Conservation (phyloP, 1,140 invertebrate species). For the Caligus rogercresseyi region DNA sequence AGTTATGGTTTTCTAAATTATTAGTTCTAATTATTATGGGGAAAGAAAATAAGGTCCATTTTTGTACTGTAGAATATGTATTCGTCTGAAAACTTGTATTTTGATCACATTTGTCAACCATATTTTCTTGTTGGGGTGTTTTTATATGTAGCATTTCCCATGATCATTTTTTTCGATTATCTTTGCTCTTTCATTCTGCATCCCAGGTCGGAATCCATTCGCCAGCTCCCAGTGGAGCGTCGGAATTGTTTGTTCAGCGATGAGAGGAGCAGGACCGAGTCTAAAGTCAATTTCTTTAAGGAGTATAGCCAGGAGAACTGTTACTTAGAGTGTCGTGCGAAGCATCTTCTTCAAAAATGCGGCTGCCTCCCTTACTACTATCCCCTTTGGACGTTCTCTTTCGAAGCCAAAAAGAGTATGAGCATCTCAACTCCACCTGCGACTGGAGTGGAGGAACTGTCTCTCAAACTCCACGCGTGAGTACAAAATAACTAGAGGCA, state of each 20-base stretch:
- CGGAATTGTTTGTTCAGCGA: slow-evolving; percentile 20
- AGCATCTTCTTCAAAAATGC: slow-evolving; percentile 19
- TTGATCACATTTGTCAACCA: too few species aligned
- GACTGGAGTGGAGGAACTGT: slow-evolving; percentile 19
- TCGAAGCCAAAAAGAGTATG: slow-evolving; percentile 6
- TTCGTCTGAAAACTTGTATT: too few species aligned
- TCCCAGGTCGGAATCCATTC: slow-evolving; percentile 8
- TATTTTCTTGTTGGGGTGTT: too few species aligned
- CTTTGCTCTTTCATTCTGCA: too few species aligned
- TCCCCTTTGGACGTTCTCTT: slow-evolving; percentile 15
- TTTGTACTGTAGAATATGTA: too few species aligned
- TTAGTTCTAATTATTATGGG: too few species aligned
- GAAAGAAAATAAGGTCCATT: too few species aligned
- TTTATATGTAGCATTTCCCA: too few species aligned
- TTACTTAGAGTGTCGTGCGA: slow-evolving; percentile 18
- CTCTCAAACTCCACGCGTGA: slow-evolving; percentile 22
- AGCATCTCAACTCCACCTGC: slow-evolving; percentile 15
- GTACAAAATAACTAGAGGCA: too few species aligned
- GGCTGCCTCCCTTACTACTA: slow-evolving; percentile 22
- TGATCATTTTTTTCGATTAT: too few species aligned
- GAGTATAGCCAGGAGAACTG: slow-evolving; percentile 21
- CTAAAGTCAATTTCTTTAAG: slow-evolving; percentile 11
- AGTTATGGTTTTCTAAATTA: too few species aligned
- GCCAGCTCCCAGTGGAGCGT: slow-evolving; percentile 7
- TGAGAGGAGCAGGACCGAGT: slow-evolving; percentile 11